Evolutionary conservation across 2,797 vertebrate species (phyloP), one percentile per base, ranked within the genome.

Genomic region (Paratrypauchen microcephalus): DNA sequence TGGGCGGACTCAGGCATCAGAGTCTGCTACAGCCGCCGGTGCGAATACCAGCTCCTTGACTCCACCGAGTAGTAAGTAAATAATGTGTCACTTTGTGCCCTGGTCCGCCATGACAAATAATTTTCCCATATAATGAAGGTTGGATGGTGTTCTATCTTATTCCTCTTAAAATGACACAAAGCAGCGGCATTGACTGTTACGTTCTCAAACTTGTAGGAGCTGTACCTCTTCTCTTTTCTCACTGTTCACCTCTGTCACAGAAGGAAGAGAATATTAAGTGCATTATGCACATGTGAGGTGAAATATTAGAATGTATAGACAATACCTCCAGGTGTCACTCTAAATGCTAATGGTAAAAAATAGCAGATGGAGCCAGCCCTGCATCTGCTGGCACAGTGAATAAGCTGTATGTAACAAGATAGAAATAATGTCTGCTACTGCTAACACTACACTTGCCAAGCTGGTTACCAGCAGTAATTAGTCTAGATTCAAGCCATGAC

Each of bases 31-130:
- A 72, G 83, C 66, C 93, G 93, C 0, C 92, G 94, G 39, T 85
- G 93, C 77, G 91, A 94, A 75, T 95, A 92, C 84, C 94, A 95
- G 66, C 92, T 95, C 8, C 85, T 94, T 79, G 94, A 95, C 88
- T 95, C 94, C 65, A 94, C 94, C 5, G 92, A 93, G 72, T 95
- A 95, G 94, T 95, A 79, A 93, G 94, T 92, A 73, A 3, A 28
- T 39, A 26, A 28, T 13, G 13, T 24, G 11, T 26, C 54, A 23
- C 13, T 57, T 57, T 57, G 24, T 15, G 28, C 4, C 23, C 24
- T 26, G 24, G 48, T 52, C 48, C 1, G 48, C 18, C 19, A 19
- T 18, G 16, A 18, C 48, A 19, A n/a, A 52, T n/a, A 6, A 52
- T n/a, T 26, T 15, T 15, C 13, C 13, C 6, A 16, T 45, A 24